Conservation (phyloP, 2,888 invertebrate genomes). For the Parasteatoda lunata region DNA sequence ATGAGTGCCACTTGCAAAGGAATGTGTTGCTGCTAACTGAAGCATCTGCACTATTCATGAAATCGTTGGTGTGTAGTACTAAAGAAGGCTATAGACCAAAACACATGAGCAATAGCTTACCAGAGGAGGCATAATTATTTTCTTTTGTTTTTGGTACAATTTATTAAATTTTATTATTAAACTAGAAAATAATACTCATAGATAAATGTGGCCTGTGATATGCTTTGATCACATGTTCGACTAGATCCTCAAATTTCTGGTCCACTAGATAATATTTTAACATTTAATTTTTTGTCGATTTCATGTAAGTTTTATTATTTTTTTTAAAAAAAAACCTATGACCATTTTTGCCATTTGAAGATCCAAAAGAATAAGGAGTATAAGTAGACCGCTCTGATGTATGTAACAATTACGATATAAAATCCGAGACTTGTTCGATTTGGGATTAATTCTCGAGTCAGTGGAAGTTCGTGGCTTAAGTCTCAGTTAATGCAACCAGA, state of each 20-base stretch:
- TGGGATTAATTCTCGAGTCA: constrained; percentile 14
- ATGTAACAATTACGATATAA: constrained; percentile 1
- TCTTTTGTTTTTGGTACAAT: constrained; percentile 39
- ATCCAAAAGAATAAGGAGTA: background rate
- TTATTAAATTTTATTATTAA: constrained; percentile 15
- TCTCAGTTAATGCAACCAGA: constrained; percentile 9
- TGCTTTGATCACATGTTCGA: constrained; percentile 42
- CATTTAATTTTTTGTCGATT: background rate
- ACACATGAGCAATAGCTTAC: constrained; percentile 55
- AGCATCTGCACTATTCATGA: constrained; percentile 46
- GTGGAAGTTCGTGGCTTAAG: constrained; percentile 19
- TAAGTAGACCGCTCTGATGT: constrained; percentile 4
- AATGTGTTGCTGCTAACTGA: constrained; percentile 53
- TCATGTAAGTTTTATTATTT: background rate
- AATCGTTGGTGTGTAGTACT: constrained; percentile 58
- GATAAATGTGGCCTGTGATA: constrained; percentile 59
- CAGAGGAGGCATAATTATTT: constrained; percentile 24
- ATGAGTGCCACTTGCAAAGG: constrained; percentile 38
- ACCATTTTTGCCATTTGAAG: background rate
- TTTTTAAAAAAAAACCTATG: background rate
- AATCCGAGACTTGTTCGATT: constrained; percentile 43
- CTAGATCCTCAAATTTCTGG: constrained; percentile 28
- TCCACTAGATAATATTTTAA: background rate
- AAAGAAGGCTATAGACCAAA: constrained; percentile 58
- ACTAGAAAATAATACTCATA: constrained; percentile 29